Percentiles rank a stretch among this genome's conserved stretches.
These are phyloP conservation scores for Melopsittacus undulatus DNA, from an alignment of 2,797 vertebrate genomes.

Conservation along the genomic window DNA sequence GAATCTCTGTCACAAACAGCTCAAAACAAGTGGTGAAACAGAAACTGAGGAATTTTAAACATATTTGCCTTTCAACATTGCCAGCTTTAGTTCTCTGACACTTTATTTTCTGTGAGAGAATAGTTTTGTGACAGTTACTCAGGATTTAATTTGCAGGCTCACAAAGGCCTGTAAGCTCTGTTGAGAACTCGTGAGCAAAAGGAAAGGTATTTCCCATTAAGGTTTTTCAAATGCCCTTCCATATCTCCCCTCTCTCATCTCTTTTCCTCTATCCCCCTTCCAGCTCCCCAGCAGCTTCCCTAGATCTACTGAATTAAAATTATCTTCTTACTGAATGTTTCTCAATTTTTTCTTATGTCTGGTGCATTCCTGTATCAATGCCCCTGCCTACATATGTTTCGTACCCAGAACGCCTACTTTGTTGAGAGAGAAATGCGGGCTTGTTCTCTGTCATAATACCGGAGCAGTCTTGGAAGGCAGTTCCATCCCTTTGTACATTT, in stretches of 20 bases:
- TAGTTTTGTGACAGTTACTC: slow-evolving; percentile 47
- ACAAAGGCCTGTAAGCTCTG: neutral
- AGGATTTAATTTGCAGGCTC: slow-evolving; percentile 7
- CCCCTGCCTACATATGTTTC: neutral
- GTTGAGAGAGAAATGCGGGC: neutral
- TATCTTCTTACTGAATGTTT: neutral
- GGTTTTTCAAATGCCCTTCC: neutral
- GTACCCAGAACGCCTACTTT: neutral
- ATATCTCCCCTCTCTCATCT: neutral
- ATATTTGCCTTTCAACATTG: slow-evolving; percentile 24
- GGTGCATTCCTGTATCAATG: neutral
- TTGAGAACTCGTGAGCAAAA: neutral
- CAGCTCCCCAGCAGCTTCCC: neutral
- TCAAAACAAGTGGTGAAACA: neutral
- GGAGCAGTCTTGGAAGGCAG: neutral
- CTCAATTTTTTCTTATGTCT: neutral
- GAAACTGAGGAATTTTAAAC: neutral
- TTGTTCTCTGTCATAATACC: neutral
- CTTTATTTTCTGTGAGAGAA: slow-evolving; percentile 30
- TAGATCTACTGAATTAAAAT: neutral
- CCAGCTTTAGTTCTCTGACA: slow-evolving; percentile 28
- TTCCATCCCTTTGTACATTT: neutral
- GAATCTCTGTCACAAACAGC: slow-evolving; percentile 3
- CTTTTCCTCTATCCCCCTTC: fast-evolving
- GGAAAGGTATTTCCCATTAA: neutral